Base-by-base conservation (phyloP, 2,888 invertebrate species). In the Pandemis cinnamomeana region DNA sequence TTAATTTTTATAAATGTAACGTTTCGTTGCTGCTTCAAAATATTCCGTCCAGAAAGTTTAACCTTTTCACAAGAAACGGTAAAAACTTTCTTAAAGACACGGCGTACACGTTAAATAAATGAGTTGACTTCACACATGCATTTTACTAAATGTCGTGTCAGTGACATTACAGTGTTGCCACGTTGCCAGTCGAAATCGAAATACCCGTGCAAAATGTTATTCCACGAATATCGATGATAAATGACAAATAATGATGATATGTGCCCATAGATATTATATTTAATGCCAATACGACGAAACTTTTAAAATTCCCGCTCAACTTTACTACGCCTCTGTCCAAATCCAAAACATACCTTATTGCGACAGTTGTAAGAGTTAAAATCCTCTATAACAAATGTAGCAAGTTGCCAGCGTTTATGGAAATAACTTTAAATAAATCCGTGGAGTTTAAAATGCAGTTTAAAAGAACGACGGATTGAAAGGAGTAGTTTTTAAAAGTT, bases 401-500 rank as follows among this genome's bases (percentile, higher is more conserved):
- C 73, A 77, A 75, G 66, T 71, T 69, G 62, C 51, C 68, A 83
- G 82, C 86, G 85, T 89, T 89, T 89, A 90, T 88, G 89, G 86
- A 88, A 88, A 88, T 90, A 89, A 87, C 87, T 90, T 90, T 86
- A 84, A 91, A 90, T 90, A 91, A 91, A 90, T 89, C 87, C 83
- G 79, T 71, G 71, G 83, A 87, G 87, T 89, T 90, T 89, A 85
- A 89, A 90, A 90, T 88, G 89, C 88, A 88, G 86, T 88, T 84
- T 82, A 77, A 81, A 77, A 67, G 83, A 80, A 86, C 83, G 82
- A 76, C 4, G 77, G 78, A 77, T 77, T 72, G 75, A 75, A 77
- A 82, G 77, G 88, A 85, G 85, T 79, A 63, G 79, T 41, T 68
- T 71, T 62, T 71, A 70, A 5, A 67, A 70, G 73, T 73, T 72